These are phyloP conservation scores for Orthosia incerta DNA, from an alignment of 2,888 invertebrate species.

Conservation along the genomic window DNA sequence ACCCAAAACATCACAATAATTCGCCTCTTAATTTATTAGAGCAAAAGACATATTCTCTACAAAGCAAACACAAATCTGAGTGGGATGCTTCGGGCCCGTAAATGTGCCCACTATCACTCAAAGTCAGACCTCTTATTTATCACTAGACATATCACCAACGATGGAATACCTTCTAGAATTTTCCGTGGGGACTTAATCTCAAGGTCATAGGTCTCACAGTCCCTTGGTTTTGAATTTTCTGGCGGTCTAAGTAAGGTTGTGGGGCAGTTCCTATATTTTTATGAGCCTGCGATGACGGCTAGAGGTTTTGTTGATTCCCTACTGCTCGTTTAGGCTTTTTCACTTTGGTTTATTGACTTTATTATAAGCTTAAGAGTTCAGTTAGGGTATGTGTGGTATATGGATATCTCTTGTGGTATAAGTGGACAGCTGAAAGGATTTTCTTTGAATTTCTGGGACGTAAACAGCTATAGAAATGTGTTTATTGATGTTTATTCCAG, in stretches of 20 bases:
- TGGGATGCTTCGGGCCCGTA: constrained; percentile 71
- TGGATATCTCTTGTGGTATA: constrained; percentile 34
- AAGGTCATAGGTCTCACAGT: constrained; percentile 36
- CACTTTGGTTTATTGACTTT: constrained; percentile 63
- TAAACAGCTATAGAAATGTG: constrained; percentile 29
- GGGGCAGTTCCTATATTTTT: constrained; percentile 66
- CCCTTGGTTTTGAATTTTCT: constrained; percentile 23
- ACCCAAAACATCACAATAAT: constrained; percentile 69
- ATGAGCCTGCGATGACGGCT: constrained; percentile 64
- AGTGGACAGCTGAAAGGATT: constrained; percentile 32
- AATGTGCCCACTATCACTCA: constrained; percentile 84
- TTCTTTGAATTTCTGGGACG: constrained; percentile 16
- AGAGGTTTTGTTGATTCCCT: constrained; percentile 67
- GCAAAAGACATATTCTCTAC: constrained; percentile 78
- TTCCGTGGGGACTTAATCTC: constrained; percentile 19
- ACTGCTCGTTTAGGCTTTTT: constrained; percentile 66
- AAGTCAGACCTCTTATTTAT: constrained; percentile 86
- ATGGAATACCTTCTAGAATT: constrained; percentile 17
- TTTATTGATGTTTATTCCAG: background rate
- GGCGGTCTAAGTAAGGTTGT: constrained; percentile 13
- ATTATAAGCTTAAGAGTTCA: constrained; percentile 51
- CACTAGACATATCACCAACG: constrained; percentile 70
- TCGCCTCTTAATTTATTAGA: constrained; percentile 73
- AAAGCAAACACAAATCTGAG: constrained; percentile 80
- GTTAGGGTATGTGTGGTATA: constrained; percentile 38